Evolutionary conservation across 2,888 invertebrate genomes (phyloP).

Genomic region (Sphaerophoria rueppellii): DNA sequence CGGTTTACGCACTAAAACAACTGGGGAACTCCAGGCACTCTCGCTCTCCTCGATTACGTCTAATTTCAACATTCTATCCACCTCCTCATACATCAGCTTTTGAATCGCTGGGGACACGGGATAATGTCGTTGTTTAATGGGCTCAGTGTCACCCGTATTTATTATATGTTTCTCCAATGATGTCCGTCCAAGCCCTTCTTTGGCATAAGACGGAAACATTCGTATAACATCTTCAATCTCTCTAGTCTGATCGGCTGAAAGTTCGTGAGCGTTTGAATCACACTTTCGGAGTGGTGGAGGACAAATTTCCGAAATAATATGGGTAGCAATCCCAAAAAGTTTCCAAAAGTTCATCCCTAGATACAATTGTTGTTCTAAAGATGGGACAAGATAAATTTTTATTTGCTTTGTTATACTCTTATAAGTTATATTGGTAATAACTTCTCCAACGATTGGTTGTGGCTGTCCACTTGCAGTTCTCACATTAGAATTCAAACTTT

Average conservation of each 20-base stretch:
- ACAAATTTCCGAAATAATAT: background rate
- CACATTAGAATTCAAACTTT: background rate
- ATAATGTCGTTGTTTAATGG: slow-evolving; percentile 56
- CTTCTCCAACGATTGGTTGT: slow-evolving; percentile 18
- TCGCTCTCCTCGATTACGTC: slow-evolving; percentile 75
- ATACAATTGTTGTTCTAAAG: background rate
- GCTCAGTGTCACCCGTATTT: slow-evolving; percentile 31
- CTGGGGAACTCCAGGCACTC: slow-evolving; percentile 77
- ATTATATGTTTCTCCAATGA: slow-evolving; percentile 37
- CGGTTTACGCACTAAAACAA: slow-evolving; percentile 58
- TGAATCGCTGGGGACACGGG: slow-evolving; percentile 55
- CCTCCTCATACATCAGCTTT: slow-evolving; percentile 65
- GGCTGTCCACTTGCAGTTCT: slow-evolving; percentile 28
- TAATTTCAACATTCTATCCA: slow-evolving; percentile 75
- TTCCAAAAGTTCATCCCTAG: slow-evolving; percentile 26
- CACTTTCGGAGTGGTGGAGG: background rate
- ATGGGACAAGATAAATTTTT: background rate
- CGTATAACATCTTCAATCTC: background rate
- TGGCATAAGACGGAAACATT: slow-evolving; percentile 11
- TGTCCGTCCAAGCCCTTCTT: slow-evolving; percentile 44
- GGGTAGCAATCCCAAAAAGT: slow-evolving; percentile 11
- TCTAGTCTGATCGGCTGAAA: background rate
- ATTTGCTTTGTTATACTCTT: slow-evolving; percentile 3
- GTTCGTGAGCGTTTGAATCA: background rate
- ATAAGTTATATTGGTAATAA: background rate